Conservation (phyloP, 2,888 invertebrate species). For the Dastarcus helophoroides region DNA sequence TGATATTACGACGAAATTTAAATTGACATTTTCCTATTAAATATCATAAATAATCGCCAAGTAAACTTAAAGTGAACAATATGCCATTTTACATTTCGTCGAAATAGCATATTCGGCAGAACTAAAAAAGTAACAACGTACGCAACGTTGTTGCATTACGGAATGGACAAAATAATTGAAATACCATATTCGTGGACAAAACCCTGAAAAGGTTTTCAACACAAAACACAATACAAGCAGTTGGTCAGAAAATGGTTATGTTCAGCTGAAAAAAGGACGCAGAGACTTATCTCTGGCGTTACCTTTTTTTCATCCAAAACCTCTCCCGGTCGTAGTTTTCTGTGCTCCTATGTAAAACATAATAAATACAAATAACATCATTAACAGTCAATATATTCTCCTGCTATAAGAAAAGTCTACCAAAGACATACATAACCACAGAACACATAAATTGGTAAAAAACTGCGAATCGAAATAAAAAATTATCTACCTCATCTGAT, state of each 20-base stretch:
- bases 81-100: no score
- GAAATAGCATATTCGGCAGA: conserved; percentile 7
- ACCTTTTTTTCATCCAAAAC: conserved; percentile 91
- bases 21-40: no score
- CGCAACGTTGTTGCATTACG: no score
- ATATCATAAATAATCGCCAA: no score
- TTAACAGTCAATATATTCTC: neutral
- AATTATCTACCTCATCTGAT: conserved; percentile 77
- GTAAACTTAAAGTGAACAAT: no score
- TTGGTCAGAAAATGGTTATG: no score
- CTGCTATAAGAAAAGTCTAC: neutral
- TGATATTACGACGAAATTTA: no score
- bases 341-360: conserved; percentile 58
- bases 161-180: no score
- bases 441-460: conserved; percentile 8
- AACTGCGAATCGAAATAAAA: conserved; percentile 6
- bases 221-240: no score
- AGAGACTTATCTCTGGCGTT: conserved; percentile 38
- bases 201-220: no score
- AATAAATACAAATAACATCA: neutral
- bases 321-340: conserved; percentile 89
- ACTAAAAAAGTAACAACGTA: conserved; percentile 4
- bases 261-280: no score
- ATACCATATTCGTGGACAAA: no score
- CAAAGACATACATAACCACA: conserved; percentile 1